Conservation (phyloP, 2,113 vertebrate species). For the Hoplias malabaricus region DNA sequence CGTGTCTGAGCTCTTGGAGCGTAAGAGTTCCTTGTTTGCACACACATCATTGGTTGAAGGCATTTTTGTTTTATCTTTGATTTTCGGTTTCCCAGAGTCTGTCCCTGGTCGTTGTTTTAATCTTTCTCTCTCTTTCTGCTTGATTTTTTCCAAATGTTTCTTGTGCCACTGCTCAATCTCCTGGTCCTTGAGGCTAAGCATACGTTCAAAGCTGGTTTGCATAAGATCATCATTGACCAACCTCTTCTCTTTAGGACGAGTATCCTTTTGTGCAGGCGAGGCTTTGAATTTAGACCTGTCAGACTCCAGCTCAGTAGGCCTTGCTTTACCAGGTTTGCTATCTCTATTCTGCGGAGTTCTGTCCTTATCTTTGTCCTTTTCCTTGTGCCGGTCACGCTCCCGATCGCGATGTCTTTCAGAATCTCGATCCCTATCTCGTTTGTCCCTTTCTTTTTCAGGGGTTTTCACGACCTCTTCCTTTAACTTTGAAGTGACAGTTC, state of each 20-base stretch:
- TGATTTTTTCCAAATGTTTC: slow-evolving; percentile 98
- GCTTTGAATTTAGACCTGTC: slow-evolving; percentile 84
- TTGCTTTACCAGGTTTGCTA: slow-evolving; percentile 70
- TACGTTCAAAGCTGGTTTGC: slow-evolving; percentile 98
- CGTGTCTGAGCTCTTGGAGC: slow-evolving; percentile 90
- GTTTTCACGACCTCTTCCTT: slow-evolving; percentile 87
- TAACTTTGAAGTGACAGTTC: slow-evolving; percentile 76
- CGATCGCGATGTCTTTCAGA: slow-evolving; percentile 77
- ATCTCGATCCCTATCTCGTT: slow-evolving; percentile 79
- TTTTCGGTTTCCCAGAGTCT: slow-evolving; percentile 84
- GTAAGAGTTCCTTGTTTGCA: slow-evolving; percentile 84
- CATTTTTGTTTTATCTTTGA: slow-evolving; percentile 81
- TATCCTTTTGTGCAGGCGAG: slow-evolving; percentile 77
- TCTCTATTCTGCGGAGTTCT: slow-evolving; percentile 79
- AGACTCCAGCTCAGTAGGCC: slow-evolving; percentile 71
- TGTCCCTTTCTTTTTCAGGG: slow-evolving; percentile 89
- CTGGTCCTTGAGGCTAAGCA: slow-evolving; percentile 96
- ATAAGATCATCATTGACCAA: slow-evolving; percentile 97
- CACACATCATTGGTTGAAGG: slow-evolving; percentile 63
- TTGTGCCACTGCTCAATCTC: slow-evolving; percentile 98
- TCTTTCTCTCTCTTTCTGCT: slow-evolving; percentile 94
- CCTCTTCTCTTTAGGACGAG: slow-evolving; percentile 91
- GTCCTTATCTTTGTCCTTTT: slow-evolving; percentile 87
- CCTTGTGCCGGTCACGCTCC: slow-evolving; percentile 87
- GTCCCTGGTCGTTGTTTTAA: slow-evolving; percentile 82